Conservation (phyloP, 1,140 invertebrate species). For the Zaprionus nigranus region DNA sequence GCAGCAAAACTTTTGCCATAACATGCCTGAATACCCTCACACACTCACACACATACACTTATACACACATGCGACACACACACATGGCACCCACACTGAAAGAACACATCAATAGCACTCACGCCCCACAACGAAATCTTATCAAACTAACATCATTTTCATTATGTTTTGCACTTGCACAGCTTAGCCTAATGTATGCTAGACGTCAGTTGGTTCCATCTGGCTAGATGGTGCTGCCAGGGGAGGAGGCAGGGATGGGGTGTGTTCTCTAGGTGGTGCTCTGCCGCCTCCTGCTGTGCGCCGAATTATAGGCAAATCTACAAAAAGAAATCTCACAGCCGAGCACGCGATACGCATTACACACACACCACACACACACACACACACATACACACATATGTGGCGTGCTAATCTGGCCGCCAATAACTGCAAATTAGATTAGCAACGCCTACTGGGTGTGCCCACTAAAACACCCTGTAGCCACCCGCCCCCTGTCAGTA, state of each 20-base stretch:
- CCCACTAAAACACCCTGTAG: background rate
- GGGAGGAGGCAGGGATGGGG: too few relatives aligned
- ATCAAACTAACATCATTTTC: constrained; percentile 80
- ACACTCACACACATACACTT: constrained; percentile 19
- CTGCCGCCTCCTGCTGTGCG: constrained; percentile 15
- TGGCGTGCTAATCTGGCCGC: constrained; percentile 69
- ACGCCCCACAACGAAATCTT: constrained; percentile 63
- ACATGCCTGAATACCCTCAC: constrained; percentile 28
- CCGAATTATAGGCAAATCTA: constrained; percentile 61
- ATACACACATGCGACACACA: background rate
- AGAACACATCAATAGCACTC: constrained; percentile 23
- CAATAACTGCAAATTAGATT: constrained; percentile 82
- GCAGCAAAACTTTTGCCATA: constrained; percentile 63
- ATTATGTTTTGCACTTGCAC: constrained; percentile 78
- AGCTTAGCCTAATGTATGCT: constrained; percentile 68
- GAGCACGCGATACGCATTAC: constrained; percentile 67
- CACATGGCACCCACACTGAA: background rate
- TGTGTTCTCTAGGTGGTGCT: background rate
- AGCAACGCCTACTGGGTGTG: constrained; percentile 55
- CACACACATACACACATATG: constrained; percentile 16
- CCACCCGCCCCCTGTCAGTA: background rate
- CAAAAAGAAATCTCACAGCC: constrained; percentile 43
- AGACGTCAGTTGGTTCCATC: constrained; percentile 6
- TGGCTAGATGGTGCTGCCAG: background rate
- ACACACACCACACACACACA: constrained; percentile 33